Conservation (phyloP, 2,797 vertebrate genomes). For the Pseudochromis fuscus region DNA sequence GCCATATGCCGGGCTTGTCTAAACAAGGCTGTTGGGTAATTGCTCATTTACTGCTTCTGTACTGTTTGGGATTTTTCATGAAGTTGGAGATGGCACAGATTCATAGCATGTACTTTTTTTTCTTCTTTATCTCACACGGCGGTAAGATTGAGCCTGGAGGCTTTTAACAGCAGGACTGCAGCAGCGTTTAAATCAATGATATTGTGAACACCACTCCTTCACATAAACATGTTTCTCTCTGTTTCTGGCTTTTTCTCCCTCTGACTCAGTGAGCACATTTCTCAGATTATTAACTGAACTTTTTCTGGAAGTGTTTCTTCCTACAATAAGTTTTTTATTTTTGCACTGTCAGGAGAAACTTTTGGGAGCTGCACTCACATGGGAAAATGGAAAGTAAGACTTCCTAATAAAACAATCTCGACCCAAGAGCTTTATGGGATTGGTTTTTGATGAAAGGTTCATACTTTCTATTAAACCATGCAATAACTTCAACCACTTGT, state of each 20-base stretch:
- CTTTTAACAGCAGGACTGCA: conserved; percentile 33
- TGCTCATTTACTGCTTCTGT: conserved; percentile 52
- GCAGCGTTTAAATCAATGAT: conserved; percentile 48
- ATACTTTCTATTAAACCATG: not conserved
- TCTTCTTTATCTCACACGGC: conserved; percentile 57
- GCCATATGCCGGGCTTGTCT: conserved; percentile 56
- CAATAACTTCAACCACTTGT: not conserved
- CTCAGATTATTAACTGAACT: conserved; percentile 11
- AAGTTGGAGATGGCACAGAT: conserved; percentile 55
- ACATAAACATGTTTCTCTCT: conserved; percentile 28
- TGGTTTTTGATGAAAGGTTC: not conserved
- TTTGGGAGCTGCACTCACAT: not conserved
- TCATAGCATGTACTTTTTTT: conserved; percentile 55
- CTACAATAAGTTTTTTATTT: not conserved
- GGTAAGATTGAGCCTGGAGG: conserved; percentile 51
- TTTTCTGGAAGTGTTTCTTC: conserved; percentile 6
- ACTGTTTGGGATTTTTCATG: conserved; percentile 46
- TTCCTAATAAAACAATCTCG: not conserved
- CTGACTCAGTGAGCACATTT: conserved; percentile 9
- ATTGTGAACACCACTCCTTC: conserved; percentile 37
- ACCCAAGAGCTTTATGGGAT: not conserved
- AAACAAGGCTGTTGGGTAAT: conserved; percentile 62
- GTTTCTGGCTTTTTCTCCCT: not conserved
- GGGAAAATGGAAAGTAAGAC: not conserved
- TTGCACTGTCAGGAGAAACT: conserved; percentile 2